These are phyloP conservation scores for Aphidius gifuensis DNA, from an alignment of 1,140 invertebrate species.

Conservation along the genomic window DNA sequence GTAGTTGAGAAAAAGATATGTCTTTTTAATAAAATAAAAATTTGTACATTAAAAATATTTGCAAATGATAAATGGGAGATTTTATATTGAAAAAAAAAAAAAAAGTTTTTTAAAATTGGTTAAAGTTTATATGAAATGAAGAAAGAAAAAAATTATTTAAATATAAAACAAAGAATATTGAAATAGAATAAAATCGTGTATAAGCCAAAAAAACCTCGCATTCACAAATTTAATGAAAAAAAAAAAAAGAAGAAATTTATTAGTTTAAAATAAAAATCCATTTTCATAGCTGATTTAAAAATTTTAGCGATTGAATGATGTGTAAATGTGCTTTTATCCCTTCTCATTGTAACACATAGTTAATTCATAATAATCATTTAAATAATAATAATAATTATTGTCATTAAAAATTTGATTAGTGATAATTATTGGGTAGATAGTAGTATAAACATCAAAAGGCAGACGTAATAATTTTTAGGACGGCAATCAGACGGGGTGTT, in stretches of 20 bases:
- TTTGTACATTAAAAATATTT: too few species aligned
- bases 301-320: constrained; percentile 43
- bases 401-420: constrained; percentile 2
- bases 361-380: constrained; percentile 19
- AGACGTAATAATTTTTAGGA: constrained; percentile 2
- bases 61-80: too few species aligned
- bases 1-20: too few species aligned
- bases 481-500: constrained; percentile 17
- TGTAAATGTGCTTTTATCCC: constrained; percentile 44
- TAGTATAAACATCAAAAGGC: constrained; percentile 5
- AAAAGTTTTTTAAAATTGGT: too few species aligned
- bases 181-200: too few species aligned
- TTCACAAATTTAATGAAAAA: too few species aligned
- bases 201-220: too few species aligned
- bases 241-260: not conserved
- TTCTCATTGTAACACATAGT: constrained; percentile 35
- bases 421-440: constrained; percentile 8
- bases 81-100: too few species aligned
- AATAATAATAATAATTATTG: not conserved
- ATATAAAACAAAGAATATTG: too few species aligned
- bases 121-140: too few species aligned
- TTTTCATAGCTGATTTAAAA: constrained; percentile 34
- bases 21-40: too few species aligned
- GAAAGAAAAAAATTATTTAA: too few species aligned
- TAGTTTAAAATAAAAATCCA: constrained; percentile 23